A percentile compares a stretch with the other conserved stretches of the same genome.
Conservation (phyloP, 2,113 vertebrate genomes). For the Pionites leucogaster region DNA sequence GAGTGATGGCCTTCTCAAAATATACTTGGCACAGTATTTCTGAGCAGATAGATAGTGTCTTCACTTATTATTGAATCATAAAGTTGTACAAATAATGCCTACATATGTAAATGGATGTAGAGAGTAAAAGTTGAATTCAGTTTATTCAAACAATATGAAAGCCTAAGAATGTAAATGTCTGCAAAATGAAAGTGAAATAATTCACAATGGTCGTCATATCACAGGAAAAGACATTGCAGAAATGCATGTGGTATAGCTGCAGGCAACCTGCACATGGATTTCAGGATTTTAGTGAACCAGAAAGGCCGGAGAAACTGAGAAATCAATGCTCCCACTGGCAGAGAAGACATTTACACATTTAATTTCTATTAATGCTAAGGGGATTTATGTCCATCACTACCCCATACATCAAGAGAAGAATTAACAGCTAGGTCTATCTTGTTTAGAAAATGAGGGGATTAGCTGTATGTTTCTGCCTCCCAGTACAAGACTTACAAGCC, state of each 20-base stretch:
- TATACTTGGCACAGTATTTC: not conserved
- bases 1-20: not conserved
- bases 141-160: not conserved
- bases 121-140: not conserved
- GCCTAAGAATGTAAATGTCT: not conserved
- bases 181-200: not conserved
- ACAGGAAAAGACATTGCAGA: not conserved
- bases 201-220: not conserved
- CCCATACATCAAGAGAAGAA: slow-evolving; percentile 1
- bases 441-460: slow-evolving; percentile 26
- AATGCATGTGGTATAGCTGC: not conserved
- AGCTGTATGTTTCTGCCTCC: slow-evolving; percentile 4
- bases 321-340: not conserved
- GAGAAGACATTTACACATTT: slow-evolving; percentile 7
- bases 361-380: slow-evolving; percentile 29
- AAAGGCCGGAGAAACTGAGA: not conserved
- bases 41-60: not conserved
- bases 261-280: not conserved
- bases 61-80: not conserved
- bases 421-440: not conserved
- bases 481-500: not conserved
- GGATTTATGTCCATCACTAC: slow-evolving; percentile 13
- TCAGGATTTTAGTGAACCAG: not conserved
- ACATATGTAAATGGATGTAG: not conserved
- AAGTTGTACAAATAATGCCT: not conserved